Evolutionary conservation across 1,140 invertebrate genomes (phyloP).

Genomic region (Neodiprion lecontei): DNA sequence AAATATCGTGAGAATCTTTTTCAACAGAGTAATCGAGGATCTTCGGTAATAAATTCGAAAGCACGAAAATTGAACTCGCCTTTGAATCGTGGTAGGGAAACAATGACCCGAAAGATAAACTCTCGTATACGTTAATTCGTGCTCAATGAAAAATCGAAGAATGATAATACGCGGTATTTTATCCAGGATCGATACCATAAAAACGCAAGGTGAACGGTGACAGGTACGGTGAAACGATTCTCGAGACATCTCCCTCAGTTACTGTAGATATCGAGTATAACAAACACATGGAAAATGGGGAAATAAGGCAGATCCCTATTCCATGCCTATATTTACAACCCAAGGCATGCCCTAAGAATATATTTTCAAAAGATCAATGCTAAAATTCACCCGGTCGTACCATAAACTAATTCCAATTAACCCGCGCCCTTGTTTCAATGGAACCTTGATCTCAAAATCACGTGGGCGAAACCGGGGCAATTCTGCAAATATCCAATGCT

Average conservation of each 20-base stretch:
- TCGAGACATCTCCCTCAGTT: constrained; percentile 42
- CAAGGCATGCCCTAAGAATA: not conserved
- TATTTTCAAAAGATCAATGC: constrained; percentile 1
- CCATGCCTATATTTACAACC: too few species aligned
- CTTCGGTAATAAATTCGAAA: not conserved
- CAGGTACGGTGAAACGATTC: constrained; percentile 48
- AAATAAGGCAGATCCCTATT: too few species aligned
- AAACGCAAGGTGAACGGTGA: constrained; percentile 47
- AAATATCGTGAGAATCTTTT: too few species aligned
- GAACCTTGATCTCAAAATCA: too few species aligned
- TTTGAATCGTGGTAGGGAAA: not conserved
- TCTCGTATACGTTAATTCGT: not conserved
- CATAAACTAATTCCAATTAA: not conserved
- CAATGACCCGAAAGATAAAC: not conserved
- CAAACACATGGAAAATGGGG: too few species aligned
- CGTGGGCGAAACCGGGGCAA: too few species aligned
- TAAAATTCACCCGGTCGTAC: not conserved
- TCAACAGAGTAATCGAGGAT: too few species aligned
- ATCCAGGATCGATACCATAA: constrained; percentile 49
- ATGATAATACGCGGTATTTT: constrained; percentile 15
- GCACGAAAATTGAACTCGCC: not conserved
- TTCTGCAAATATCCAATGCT: too few species aligned
- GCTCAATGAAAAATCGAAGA: constrained; percentile 18
- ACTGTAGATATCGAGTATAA: not conserved
- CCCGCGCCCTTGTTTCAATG: too few species aligned